A percentile compares a stretch with the other conserved stretches of the same genome.
phyloP scores from a whole-genome alignment of 2,888 invertebrate genomes.

The Pollenia labialis region DNA sequence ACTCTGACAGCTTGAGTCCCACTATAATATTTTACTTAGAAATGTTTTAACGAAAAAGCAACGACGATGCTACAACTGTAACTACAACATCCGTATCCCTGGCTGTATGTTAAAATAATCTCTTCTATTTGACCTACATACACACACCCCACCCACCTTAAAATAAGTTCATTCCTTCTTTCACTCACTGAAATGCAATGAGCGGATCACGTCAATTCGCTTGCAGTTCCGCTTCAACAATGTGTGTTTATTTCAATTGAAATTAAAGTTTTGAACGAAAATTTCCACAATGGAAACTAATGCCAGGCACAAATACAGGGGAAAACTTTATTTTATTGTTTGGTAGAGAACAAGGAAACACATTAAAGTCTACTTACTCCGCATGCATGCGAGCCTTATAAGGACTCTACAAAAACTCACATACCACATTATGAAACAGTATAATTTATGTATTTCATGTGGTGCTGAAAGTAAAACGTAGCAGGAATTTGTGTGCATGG shows the following conservation, averaged over 20 bases:
- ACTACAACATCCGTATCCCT: neutral
- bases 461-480: no score
- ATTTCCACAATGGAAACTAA: conserved; percentile 56
- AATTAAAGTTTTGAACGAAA: conserved; percentile 77
- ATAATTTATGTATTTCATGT: no score
- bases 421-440: neutral
- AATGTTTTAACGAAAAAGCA: neutral
- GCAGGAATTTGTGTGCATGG: neutral
- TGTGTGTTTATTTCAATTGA: conserved; percentile 78
- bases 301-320: neutral
- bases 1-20: conserved; percentile 48
- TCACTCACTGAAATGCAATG: conserved; percentile 44
- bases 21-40: conserved; percentile 30
- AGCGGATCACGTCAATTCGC: conserved; percentile 53
- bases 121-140: conserved; percentile 26
- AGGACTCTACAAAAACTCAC: neutral
- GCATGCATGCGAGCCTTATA: neutral
- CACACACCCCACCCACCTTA: neutral
- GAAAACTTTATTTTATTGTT: conserved; percentile 48
- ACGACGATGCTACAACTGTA: conserved; percentile 8
- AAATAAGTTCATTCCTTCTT: conserved; percentile 12
- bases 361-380: neutral
- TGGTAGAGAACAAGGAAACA: conserved; percentile 4
- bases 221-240: conserved; percentile 72
- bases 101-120: conserved; percentile 16